Percentiles rank a stretch among this genome's conserved stretches.
Evolutionary conservation across 2,797 vertebrate species (phyloP).

Genomic region (Pachyuromys duprasi): DNA sequence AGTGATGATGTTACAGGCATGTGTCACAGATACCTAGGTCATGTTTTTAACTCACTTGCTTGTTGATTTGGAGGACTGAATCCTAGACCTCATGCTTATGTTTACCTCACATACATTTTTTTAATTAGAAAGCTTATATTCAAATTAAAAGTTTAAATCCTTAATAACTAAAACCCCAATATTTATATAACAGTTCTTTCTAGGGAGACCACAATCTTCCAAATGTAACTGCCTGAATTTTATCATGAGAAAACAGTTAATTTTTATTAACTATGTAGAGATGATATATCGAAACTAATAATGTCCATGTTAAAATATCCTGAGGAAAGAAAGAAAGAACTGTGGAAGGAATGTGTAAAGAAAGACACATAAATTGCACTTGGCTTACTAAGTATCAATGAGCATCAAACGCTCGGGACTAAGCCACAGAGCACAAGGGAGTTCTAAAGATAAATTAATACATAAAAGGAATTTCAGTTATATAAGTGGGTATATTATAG

Average conservation of each 20-base stretch:
- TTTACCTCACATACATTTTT: not conserved
- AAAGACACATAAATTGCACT: not conserved
- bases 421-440: slow-evolving; percentile 3
- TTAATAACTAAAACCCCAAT: not conserved
- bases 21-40: not conserved
- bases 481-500: slow-evolving; percentile 1
- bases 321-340: slow-evolving; percentile 34
- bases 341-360: slow-evolving; percentile 11
- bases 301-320: slow-evolving; percentile 24
- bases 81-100: not conserved
- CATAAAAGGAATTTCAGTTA: slow-evolving; percentile 44
- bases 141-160: not conserved
- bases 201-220: not conserved
- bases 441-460: slow-evolving; percentile 52
- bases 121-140: not conserved
- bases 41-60: no score
- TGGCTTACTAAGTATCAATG: not conserved
- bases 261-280: slow-evolving; percentile 34
- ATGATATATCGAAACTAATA: slow-evolving; percentile 1
- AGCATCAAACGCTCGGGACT: not conserved
- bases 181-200: not conserved
- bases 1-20: not conserved
- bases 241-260: slow-evolving; percentile 49
- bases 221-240: slow-evolving; percentile 49
- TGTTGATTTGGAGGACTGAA: not conserved